Conservation (phyloP, 30 jellyfish, hydroid and myxozoan species). For the Pseudorhiza aurosa region DNA sequence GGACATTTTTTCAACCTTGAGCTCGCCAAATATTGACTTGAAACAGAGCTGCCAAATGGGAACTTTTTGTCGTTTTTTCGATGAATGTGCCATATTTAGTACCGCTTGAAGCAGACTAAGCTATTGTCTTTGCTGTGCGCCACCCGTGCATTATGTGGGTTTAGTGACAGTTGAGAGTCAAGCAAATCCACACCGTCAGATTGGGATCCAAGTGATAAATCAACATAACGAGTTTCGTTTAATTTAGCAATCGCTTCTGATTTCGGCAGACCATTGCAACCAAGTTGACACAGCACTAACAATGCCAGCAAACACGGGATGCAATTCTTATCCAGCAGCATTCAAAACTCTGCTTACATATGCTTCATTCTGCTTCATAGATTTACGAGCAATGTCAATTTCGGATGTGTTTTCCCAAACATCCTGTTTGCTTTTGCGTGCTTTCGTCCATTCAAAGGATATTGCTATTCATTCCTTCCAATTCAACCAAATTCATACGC, state of each 20-base stretch:
- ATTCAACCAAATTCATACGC: background rate
- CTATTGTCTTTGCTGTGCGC: no score
- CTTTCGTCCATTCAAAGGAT: constrained; percentile 24
- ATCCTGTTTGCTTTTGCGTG: constrained; percentile 1
- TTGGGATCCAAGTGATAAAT: background rate
- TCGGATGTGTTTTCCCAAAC: background rate
- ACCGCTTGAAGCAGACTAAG: no score
- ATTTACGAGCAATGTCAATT: constrained; percentile 17
- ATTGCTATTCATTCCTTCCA: background rate
- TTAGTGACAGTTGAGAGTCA: no score
- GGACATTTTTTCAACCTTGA: no score
- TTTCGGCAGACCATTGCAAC: background rate
- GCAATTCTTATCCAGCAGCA: background rate
- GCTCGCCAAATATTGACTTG: no score
- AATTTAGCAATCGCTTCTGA: constrained; percentile 5
- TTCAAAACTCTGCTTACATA: constrained; percentile 8
- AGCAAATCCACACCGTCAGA: background rate
- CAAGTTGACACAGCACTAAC: constrained; percentile 9
- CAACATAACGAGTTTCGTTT: background rate
- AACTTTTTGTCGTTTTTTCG: no score
- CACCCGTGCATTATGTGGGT: no score
- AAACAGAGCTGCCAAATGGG: no score
- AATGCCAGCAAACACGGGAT: background rate
- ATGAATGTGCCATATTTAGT: no score
- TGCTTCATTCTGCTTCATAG: constrained; percentile 9